These are phyloP conservation scores for Pollachius pollachius DNA, from an alignment of 2,113 vertebrate species.

Conservation along the genomic window DNA sequence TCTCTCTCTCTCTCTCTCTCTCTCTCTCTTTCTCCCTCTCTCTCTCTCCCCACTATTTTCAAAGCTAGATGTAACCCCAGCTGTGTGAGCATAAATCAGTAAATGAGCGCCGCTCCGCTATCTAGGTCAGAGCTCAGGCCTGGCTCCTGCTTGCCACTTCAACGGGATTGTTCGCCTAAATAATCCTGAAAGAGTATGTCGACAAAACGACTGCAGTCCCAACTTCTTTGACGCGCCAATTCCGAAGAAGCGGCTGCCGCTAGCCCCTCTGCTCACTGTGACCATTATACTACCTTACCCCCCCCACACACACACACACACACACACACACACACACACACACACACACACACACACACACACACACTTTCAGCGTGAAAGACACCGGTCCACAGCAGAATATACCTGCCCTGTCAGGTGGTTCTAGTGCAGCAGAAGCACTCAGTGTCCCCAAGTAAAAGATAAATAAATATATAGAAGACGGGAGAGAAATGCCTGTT, in stretches of 20 bases:
- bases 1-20: too few relatives aligned
- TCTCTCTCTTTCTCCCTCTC: background rate
- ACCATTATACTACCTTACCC: too few relatives aligned
- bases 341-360: too few relatives aligned
- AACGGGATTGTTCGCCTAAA: background rate
- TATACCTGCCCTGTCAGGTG: too few relatives aligned
- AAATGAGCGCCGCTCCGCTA: background rate
- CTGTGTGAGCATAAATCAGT: constrained; percentile 14
- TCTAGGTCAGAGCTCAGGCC: background rate
- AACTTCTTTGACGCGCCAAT: background rate
- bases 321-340: too few relatives aligned
- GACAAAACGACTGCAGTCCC: background rate
- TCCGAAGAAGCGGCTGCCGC: background rate
- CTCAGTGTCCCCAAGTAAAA: background rate
- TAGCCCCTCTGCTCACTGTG: background rate
- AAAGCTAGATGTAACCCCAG: background rate
- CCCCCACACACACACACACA: too few relatives aligned
- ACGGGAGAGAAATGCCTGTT: background rate
- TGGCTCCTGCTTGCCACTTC: background rate
- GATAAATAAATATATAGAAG: background rate
- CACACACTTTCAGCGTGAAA: too few relatives aligned
- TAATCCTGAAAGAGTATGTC: background rate
- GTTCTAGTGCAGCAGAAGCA: too few relatives aligned
- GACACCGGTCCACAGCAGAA: too few relatives aligned
- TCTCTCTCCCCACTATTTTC: background rate